A percentile compares a stretch with the other conserved stretches of the same genome.
Conservation (phyloP, 2,797 vertebrate species). For the Pseudocheirus occidentalis region DNA sequence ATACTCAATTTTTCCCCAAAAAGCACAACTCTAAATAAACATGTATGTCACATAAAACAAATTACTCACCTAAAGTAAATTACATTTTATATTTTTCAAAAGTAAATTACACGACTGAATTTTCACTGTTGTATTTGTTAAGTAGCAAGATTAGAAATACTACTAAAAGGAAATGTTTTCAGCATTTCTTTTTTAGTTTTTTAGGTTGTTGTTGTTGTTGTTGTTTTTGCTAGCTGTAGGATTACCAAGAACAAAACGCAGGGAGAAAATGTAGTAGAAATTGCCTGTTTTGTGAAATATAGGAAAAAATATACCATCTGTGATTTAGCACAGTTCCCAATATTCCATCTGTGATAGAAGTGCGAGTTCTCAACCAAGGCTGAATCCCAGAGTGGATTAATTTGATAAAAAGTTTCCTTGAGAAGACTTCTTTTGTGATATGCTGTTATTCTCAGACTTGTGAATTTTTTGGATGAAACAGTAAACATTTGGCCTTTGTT, state of each 20-base stretch:
- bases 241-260: slow-evolving; percentile 83
- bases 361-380: slow-evolving; percentile 65
- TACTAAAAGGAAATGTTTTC: slow-evolving; percentile 82
- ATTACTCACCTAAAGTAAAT: slow-evolving; percentile 84
- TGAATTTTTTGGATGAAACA: slow-evolving; percentile 67
- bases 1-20: slow-evolving; percentile 77
- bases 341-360: slow-evolving; percentile 84
- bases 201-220: background rate
- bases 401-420: slow-evolving; percentile 75
- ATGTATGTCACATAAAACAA: slow-evolving; percentile 80
- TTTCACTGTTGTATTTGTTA: slow-evolving; percentile 75
- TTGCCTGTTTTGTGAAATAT: slow-evolving; percentile 84
- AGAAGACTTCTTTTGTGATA: slow-evolving; percentile 69
- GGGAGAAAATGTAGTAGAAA: slow-evolving; percentile 80
- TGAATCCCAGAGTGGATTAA: slow-evolving; percentile 66
- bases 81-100: slow-evolving; percentile 79
- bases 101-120: slow-evolving; percentile 75
- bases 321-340: slow-evolving; percentile 82
- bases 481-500: slow-evolving; percentile 5
- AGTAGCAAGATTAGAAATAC: slow-evolving; percentile 78
- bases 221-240: slow-evolving; percentile 63
- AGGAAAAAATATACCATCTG: slow-evolving; percentile 86
- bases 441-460: slow-evolving; percentile 67
- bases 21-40: slow-evolving; percentile 78
- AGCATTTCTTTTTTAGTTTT: slow-evolving; percentile 73